A percentile compares a stretch with the other conserved stretches of the same genome.
Evolutionary conservation across 2,797 vertebrate species (phyloP).

Genomic region (Cephalopachus bancanus): DNA sequence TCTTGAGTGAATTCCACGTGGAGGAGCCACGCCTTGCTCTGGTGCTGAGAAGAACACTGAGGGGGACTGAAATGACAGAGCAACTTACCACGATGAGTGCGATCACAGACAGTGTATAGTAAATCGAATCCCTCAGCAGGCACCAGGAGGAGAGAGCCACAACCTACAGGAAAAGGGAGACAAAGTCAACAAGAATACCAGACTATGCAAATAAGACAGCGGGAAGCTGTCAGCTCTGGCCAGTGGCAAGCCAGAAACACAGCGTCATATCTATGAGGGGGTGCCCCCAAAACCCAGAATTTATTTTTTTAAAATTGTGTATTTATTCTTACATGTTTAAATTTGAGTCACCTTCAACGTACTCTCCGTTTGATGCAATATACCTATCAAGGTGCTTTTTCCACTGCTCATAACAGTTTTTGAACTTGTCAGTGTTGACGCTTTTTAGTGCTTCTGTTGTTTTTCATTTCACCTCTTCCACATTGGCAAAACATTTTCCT

Average conservation of each 20-base stretch:
- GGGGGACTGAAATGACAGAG: not conserved
- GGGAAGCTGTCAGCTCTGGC: not conserved
- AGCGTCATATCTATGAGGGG: not conserved
- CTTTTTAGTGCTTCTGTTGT: too few species aligned
- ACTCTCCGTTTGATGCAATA: too few species aligned
- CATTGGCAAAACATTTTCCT: too few species aligned
- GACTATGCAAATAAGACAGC: fast-evolving
- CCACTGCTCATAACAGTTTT: too few species aligned
- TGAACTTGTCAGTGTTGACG: too few species aligned
- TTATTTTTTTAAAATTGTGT: too few species aligned
- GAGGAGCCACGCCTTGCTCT: not conserved
- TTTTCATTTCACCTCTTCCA: too few species aligned
- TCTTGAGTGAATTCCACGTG: not conserved
- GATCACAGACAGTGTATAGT: conserved; percentile 96
- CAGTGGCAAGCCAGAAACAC: not conserved
- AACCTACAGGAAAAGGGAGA: conserved; percentile 87
- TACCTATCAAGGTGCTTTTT: too few species aligned
- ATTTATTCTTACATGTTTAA: too few species aligned
- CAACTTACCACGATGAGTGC: conserved; percentile 96
- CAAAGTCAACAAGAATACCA: not conserved
- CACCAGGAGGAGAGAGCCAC: conserved; percentile 95
- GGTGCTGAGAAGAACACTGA: not conserved
- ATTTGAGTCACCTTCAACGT: too few species aligned
- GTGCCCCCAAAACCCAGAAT: too few species aligned
- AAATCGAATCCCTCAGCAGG: conserved; percentile 95